These are phyloP conservation scores for Syngnathus scovelli DNA, from an alignment of 2,113 vertebrate species.

Conservation along the genomic window DNA sequence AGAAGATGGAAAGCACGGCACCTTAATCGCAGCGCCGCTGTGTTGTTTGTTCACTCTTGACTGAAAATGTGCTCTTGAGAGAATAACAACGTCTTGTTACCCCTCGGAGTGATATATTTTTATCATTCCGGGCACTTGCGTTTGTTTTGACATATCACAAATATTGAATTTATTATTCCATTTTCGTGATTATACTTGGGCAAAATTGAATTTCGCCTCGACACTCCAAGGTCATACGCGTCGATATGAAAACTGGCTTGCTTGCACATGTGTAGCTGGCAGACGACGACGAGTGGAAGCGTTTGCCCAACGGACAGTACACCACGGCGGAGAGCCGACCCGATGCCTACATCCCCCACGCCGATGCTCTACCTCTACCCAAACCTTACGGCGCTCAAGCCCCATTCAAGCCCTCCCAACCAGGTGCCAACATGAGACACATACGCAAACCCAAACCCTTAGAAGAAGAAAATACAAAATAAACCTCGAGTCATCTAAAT, in stretches of 20 bases:
- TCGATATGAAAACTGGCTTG: slow-evolving; percentile 39
- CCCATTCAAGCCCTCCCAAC: slow-evolving; percentile 78
- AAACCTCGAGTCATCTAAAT: no score
- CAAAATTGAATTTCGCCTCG: slow-evolving; percentile 20
- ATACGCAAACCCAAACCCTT: slow-evolving; percentile 73
- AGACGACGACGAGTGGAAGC: slow-evolving; percentile 63
- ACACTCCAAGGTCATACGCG: slow-evolving; percentile 34
- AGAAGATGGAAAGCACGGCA: not conserved
- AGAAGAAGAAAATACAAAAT: slow-evolving; percentile 3
- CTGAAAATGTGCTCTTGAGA: not conserved
- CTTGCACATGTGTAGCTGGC: slow-evolving; percentile 57
- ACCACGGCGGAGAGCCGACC: slow-evolving; percentile 77
- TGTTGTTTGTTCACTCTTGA: not conserved
- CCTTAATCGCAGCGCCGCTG: not conserved
- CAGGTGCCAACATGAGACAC: slow-evolving; percentile 74
- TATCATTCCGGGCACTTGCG: slow-evolving; percentile 11
- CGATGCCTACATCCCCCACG: slow-evolving; percentile 72
- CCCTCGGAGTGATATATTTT: not conserved
- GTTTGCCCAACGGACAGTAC: slow-evolving; percentile 54
- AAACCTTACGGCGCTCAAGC: slow-evolving; percentile 75
- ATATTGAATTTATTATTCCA: slow-evolving; percentile 33
- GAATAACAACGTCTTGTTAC: not conserved
- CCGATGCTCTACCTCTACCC: slow-evolving; percentile 69
- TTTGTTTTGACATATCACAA: slow-evolving; percentile 15
- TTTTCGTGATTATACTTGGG: slow-evolving; percentile 41